phyloP scores from a whole-genome alignment of 2,113 vertebrate genomes.

The Antechinus flavipes region DNA sequence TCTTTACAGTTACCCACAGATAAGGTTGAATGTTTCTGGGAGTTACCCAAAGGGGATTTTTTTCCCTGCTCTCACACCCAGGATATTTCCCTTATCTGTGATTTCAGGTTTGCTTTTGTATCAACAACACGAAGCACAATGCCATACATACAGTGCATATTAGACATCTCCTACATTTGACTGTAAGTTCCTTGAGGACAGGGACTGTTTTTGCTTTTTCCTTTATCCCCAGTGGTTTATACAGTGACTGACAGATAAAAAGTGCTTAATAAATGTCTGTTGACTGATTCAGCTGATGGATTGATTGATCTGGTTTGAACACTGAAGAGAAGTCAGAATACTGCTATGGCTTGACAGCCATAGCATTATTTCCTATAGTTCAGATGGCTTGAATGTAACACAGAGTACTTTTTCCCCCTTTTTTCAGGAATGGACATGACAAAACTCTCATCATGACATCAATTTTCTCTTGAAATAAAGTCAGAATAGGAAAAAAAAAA shows the following conservation, averaged over 20 bases:
- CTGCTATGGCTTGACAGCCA: not conserved
- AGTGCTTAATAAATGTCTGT: not conserved
- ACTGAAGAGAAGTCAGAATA: not conserved
- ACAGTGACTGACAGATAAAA: not conserved
- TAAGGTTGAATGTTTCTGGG: too few species aligned
- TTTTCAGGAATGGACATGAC: not conserved
- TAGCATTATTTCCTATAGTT: not conserved
- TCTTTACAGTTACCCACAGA: not conserved
- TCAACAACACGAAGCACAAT: not conserved
- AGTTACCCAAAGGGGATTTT: too few species aligned
- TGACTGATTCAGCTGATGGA: not conserved
- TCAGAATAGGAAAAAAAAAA: not conserved
- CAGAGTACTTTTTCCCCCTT: not conserved
- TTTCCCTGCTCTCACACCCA: not conserved
- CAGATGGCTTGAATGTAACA: not conserved
- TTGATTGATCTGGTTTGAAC: not conserved
- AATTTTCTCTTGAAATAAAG: rapidly evolving
- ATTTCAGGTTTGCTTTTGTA: not conserved
- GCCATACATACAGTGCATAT: not conserved
- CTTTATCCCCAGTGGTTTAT: not conserved
- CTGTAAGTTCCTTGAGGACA: not conserved
- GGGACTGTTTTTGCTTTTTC: not conserved
- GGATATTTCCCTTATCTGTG: not conserved
- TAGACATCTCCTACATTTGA: not conserved
- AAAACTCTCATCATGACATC: not conserved